Evolutionary conservation across 2,113 vertebrate species (phyloP).

Genomic region (Dasyprocta punctata): DNA sequence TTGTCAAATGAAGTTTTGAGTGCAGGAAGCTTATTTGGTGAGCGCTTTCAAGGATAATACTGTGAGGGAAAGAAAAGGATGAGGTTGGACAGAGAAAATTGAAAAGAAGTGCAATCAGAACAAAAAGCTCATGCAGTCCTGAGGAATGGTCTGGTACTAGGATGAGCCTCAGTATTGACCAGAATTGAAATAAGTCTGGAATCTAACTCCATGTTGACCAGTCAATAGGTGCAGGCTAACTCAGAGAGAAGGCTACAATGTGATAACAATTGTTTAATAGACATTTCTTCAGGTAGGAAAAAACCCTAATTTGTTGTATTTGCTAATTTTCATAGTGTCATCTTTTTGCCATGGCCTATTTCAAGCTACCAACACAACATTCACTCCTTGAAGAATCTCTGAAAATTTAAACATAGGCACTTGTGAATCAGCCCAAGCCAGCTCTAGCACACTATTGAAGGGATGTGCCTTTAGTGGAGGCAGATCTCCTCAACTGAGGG

Average conservation of each 20-base stretch:
- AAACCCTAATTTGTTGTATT: conserved; percentile 12
- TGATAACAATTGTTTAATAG: conserved; percentile 29
- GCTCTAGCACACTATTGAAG: not conserved
- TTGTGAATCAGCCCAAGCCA: not conserved
- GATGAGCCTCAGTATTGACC: not conserved
- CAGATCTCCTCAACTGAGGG: not conserved
- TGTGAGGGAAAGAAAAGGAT: not conserved
- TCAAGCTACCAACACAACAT: conserved; percentile 31
- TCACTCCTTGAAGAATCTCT: not conserved
- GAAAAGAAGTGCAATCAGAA: not conserved
- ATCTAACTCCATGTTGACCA: not conserved
- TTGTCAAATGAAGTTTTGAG: conserved; percentile 12
- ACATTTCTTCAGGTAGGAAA: not conserved
- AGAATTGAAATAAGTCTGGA: not conserved
- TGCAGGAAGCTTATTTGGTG: not conserved
- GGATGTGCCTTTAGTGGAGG: not conserved
- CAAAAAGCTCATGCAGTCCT: not conserved
- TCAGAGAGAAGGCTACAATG: not conserved
- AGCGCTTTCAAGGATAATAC: not conserved
- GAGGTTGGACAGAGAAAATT: not conserved
- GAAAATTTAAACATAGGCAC: conserved; percentile 39
- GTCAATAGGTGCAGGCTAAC: not conserved
- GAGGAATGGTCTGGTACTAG: not conserved
- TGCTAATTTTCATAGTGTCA: conserved; percentile 42
- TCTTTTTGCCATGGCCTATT: not conserved